Percentiles rank a stretch among this genome's conserved stretches.
Evolutionary conservation across 2,797 vertebrate species (phyloP).

Genomic region (Sebastes glaucus): DNA sequence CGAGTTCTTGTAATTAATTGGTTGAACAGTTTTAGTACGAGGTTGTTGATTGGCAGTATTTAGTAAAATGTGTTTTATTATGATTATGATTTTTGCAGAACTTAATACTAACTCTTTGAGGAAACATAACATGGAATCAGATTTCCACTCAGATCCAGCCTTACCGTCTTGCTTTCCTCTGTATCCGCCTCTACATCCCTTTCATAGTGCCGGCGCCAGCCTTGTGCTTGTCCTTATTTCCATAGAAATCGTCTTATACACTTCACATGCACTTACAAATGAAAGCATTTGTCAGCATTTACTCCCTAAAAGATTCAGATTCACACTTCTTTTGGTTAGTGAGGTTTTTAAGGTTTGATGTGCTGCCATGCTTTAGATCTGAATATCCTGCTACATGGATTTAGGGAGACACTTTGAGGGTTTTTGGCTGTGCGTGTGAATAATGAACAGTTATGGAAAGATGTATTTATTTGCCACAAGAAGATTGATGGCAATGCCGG

Average conservation of each 20-base stretch:
- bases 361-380: background rate
- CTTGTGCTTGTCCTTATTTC: constrained; percentile 10
- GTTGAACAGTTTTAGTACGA: constrained; percentile 49
- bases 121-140: background rate
- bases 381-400: background rate
- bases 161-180: background rate
- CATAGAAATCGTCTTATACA: background rate
- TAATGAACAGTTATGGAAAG: background rate
- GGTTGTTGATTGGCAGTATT: constrained; percentile 39
- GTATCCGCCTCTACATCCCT: background rate
- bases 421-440: background rate
- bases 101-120: background rate
- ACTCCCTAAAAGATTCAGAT: background rate
- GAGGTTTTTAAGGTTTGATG: constrained; percentile 1
- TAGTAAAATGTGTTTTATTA: constrained; percentile 36
- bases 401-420: background rate
- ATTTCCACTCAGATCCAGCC: constrained; percentile 1
- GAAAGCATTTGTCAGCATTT: background rate
- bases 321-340: background rate
- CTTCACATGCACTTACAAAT: background rate
- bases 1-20: constrained; percentile 54
- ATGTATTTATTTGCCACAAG: background rate
- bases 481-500: background rate
- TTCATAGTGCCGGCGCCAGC: background rate
- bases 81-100: constrained; percentile 16